Base-by-base conservation (phyloP, 2,797 vertebrate genomes). In the Lutjanus campechanus region DNA sequence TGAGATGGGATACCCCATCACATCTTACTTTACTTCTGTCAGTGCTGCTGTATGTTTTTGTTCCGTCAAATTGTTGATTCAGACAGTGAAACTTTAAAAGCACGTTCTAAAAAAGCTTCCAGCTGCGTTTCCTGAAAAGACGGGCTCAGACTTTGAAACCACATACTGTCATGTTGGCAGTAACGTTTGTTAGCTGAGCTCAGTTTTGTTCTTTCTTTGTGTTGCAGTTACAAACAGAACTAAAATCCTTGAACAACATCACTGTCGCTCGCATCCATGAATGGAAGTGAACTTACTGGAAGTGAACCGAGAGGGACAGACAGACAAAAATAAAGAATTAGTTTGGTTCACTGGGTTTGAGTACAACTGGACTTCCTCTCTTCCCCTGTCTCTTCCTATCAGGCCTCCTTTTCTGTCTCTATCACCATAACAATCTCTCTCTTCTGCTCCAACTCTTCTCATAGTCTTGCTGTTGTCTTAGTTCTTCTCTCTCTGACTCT, bases 281-380 rank as follows among this genome's bases (percentile, higher is more conserved):
- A 13, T 47, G 44, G 41, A 49, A 20, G 0, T 29, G 12, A 63
- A 51, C 22, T 41, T 2, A 41, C 22, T 61, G 69, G 50, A 64
- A 40, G 62, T 50, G 50, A 54, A 40, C 60, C 41, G 66, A 66
- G 51, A 9, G 15, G 13, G 19, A 61, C 55, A 46, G 50, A 59
- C n/a, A 49, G 12, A 49, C 36, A 36, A 54, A 54, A 70, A 19
- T 16, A 54, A 53, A 13, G 12, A 4, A 8, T 66, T 54, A 5
- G 69, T 69, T 49, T 59, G 82, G 50, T 79, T 67, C 73, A 58
- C 25, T 79, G 76, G 55, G 50, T 46, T 55, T 67, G 20, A 76
- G 40, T 10, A 17, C 41, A 11, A 44, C 58, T 49, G 20, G 40
- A 75, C 68, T 55, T 44, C 41, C 15, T 70, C 40, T 73, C 51